A percentile compares a stretch with the other conserved stretches of the same genome.
phyloP scores from a whole-genome alignment of 2,888 invertebrate species.

The Athalia circularis region DNA sequence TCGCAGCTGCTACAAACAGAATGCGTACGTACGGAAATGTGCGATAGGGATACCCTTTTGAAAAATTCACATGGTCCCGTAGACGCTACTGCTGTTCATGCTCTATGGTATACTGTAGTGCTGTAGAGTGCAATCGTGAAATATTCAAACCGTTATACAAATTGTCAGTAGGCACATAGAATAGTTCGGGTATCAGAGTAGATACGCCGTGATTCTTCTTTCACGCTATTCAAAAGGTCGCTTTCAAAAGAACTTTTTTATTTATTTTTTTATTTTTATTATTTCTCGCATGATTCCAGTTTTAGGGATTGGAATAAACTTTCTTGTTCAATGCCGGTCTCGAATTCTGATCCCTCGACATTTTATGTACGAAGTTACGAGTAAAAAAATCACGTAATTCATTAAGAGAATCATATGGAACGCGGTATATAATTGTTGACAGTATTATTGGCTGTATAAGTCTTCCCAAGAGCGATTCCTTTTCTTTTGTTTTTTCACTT shows the following conservation, averaged over 20 bases:
- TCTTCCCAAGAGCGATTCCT: background rate
- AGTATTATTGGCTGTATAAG: conserved; percentile 4
- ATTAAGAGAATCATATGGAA: background rate
- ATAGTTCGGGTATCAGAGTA: conserved; percentile 27
- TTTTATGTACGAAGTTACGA: too few species aligned
- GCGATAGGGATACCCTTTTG: conserved; percentile 27
- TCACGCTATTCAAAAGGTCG: too few species aligned
- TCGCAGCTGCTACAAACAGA: conserved; percentile 30
- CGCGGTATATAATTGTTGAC: conserved; percentile 1
- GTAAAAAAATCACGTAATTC: background rate
- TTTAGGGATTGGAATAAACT: background rate
- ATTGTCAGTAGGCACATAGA: conserved; percentile 28
- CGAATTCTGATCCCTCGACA: too few species aligned
- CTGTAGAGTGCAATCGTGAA: conserved; percentile 19
- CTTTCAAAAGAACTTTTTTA: background rate
- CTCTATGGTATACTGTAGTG: background rate
- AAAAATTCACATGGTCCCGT: conserved; percentile 21
- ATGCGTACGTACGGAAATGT: conserved; percentile 18
- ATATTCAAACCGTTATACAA: conserved; percentile 37
- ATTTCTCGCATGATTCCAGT: background rate
- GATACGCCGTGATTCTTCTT: too few species aligned
- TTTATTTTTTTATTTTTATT: background rate
- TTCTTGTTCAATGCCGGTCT: too few species aligned
- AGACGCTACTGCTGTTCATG: too few species aligned
- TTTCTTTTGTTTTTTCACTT: background rate